These are phyloP conservation scores for Piscicola geometra DNA, from an alignment of 2,888 invertebrate genomes.

Conservation along the genomic window DNA sequence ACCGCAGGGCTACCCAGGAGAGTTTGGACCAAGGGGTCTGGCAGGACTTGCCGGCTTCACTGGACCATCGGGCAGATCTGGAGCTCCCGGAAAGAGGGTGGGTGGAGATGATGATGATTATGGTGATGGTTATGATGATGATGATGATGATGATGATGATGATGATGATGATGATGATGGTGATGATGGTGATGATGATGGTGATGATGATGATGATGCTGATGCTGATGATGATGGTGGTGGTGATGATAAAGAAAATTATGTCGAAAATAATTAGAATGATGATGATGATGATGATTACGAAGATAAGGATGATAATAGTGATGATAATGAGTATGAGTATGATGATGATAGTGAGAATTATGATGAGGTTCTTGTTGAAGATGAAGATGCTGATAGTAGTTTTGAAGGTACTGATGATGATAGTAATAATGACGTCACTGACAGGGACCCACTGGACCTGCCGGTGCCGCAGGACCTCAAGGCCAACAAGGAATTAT, in stretches of 20 bases:
- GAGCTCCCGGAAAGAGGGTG: constrained; percentile 35
- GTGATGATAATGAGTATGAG: background rate
- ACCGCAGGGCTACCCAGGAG: constrained; percentile 26
- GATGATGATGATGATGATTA: constrained; percentile 29
- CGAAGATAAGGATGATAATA: constrained; percentile 6
- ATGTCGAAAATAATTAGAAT: background rate
- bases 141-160: too few species aligned
- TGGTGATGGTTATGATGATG: background rate
- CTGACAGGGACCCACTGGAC: constrained; percentile 10
- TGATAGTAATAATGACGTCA: too few species aligned
- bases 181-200: constrained; percentile 28
- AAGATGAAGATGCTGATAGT: too few species aligned
- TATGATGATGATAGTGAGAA: background rate
- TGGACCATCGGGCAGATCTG: constrained; percentile 31
- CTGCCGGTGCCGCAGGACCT: constrained; percentile 8
- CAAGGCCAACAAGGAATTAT: background rate
- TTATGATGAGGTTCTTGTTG: too few species aligned
- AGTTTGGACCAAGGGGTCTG: constrained; percentile 13
- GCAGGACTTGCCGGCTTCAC: constrained; percentile 18
- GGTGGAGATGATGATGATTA: background rate
- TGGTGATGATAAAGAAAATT: too few species aligned
- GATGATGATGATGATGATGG: constrained; percentile 26
- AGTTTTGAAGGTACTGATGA: too few species aligned
- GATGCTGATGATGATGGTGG: background rate
- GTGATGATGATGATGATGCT: constrained; percentile 11